Evolutionary conservation across 2,113 vertebrate species (phyloP), one percentile per base, ranked within the genome.

Genomic region (Mellivora capensis): DNA sequence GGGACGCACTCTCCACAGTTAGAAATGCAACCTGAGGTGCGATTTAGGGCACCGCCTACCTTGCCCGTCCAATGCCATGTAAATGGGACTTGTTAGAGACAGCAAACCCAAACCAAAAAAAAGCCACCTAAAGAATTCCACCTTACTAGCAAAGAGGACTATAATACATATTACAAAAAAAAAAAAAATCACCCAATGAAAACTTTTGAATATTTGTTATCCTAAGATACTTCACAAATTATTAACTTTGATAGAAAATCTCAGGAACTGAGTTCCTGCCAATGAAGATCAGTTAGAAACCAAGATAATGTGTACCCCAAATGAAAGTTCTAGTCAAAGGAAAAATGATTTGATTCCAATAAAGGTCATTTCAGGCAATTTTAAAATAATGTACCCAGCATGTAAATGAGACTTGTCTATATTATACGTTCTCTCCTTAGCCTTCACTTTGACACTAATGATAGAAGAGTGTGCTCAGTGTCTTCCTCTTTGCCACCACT

Each of bases 241-340:
- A 93, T 44, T 64, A 88, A 91, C n/a, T 64, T 90, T 77, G 54
- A 69, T 25, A 92, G 37, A 85, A 62, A 76, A 9, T 77, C 76
- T 77, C 79, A 86, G 81, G 69, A 88, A 93, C 47, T 72, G 44
- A 57, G 39, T 88, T 94, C 44, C 31, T 72, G 44, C 69, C 52
- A 72, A 67, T 80, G 25, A 93, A 84, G 88, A 90, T 77, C 80
- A 94, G 86, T 79, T 77, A 84, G 93, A 87, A 94, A 62, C 54
- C 34, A 92, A 79, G 62, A 87, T 77, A 80, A 37, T 31, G 74
- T 49, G 84, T 34, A 69, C 20, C 31, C 8, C 31, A 54, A 87
- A 90, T 91, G 31, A 79, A 11, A 83, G 7, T 87, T 86, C 90
- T 81, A 83, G 72, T 79, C 83, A 83, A 59, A 79, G 31, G 69